Evolutionary conservation across 30 jellyfish, hydroid and myxozoan genomes (phyloP), one percentile per base, ranked within the genome.

Genomic region (Rhopilema esculentum): DNA sequence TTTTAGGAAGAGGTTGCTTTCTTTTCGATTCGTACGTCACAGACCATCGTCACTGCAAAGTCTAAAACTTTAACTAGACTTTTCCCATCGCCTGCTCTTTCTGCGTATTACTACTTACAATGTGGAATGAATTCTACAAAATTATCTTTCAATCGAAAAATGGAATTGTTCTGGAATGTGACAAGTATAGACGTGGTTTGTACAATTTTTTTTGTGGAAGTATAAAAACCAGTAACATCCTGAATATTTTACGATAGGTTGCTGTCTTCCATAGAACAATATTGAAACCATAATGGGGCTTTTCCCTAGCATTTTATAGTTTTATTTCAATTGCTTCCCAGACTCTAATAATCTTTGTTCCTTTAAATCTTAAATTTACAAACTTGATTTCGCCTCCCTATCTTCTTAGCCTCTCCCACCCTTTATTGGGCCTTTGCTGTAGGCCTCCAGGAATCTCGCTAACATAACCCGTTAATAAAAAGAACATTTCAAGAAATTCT

Each of bases 1-100:
- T 82, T 62, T 27, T 40, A 83, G 92, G 86, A 69, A 72, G 73
- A 87, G 63, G 96, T 87, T 33, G 96, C 90, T 12, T 69, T 25
- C 50, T 16, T 87, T 48, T 79, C 91, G 4, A 18, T 6, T 53
- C 23, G 63, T 75, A 32, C 28, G 33, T n/a, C 67, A 63, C 15
- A 17, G 7, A 8, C 4, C 1, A 57, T 49, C 17, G 77, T 32
- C 52, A 21, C 48, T 12, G 92, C 92, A 0, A 72, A 19, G 48
- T 73, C 76, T 12, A 73, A 49, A 32, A 66, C 75, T 9, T 63
- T 61, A 1, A 67, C 71, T 51, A 68, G 83, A 4, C 51, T 71
- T 50, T 84, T 84, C 48, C 87, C 87, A 53, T 63, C 83, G 21
- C 81, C 77, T 0, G 71, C 65, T 24, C 29, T 29, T 32, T n/a